phyloP scores from a whole-genome alignment of 2,113 vertebrate species.

The Xenopus tropicalis region DNA sequence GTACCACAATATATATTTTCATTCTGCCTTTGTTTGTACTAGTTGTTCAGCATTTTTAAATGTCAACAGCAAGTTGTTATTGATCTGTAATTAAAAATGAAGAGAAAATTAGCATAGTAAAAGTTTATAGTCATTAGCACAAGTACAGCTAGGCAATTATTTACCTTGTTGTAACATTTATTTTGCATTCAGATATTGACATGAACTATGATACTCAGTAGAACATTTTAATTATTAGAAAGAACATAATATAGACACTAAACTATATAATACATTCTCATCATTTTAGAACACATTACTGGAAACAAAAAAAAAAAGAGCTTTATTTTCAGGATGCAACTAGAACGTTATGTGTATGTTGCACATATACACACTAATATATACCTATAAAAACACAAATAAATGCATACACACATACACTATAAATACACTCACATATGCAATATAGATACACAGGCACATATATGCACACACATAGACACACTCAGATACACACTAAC shows the following conservation, averaged over 20 bases:
- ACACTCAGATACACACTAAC: too few species aligned
- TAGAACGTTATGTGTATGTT: too few species aligned
- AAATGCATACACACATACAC: too few species aligned
- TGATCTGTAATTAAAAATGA: constrained; percentile 83
- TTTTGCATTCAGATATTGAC: constrained; percentile 70
- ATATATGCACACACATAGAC: too few species aligned
- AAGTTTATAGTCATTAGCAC: constrained; percentile 76
- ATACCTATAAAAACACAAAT: too few species aligned
- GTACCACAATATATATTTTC: constrained; percentile 83
- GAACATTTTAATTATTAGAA: constrained; percentile 57
- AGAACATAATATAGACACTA: constrained; percentile 31
- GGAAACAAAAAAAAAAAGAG: too few species aligned
- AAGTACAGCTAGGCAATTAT: constrained; percentile 71
- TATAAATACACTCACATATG: too few species aligned
- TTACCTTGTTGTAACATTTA: constrained; percentile 72
- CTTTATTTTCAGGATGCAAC: too few species aligned
- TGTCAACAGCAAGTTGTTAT: constrained; percentile 80
- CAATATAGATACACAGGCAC: too few species aligned
- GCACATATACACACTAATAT: too few species aligned
- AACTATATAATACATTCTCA: too few species aligned
- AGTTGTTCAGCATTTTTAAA: constrained; percentile 86
- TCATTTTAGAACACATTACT: too few species aligned
- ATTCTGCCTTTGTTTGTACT: constrained; percentile 81
- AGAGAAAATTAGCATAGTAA: constrained; percentile 84
- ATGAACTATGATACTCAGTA: constrained; percentile 48